Percentiles rank a stretch among this genome's conserved stretches.
These are phyloP conservation scores for Drosophila ezoana DNA, from an alignment of 2,888 invertebrate species.

Conservation along the genomic window DNA sequence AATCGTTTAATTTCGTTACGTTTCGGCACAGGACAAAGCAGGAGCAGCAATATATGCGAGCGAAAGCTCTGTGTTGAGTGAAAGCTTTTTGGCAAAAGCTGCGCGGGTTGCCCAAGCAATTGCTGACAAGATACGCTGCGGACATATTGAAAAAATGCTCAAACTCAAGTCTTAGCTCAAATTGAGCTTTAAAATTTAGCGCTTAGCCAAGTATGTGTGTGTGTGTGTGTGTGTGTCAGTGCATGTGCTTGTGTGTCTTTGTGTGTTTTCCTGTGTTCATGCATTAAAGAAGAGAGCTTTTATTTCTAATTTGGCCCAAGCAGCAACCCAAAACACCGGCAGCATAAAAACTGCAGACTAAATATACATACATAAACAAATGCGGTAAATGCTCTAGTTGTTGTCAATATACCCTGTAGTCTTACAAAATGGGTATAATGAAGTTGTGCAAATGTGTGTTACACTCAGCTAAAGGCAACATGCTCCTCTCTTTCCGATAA, in stretches of 20 bases:
- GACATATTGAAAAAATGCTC: constrained; percentile 1
- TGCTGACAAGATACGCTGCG: neutral
- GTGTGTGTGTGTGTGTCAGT: constrained; percentile 1
- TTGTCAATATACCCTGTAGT: constrained; percentile 7
- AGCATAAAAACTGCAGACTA: constrained; percentile 56
- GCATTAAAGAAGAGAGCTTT: constrained; percentile 63
- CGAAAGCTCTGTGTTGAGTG: constrained; percentile 49
- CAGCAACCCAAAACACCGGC: constrained; percentile 59
- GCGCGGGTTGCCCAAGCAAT: constrained; percentile 42
- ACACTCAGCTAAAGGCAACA: too few relatives aligned
- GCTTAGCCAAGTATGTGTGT: neutral
- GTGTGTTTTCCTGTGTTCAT: constrained; percentile 50
- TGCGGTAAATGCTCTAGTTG: constrained; percentile 24
- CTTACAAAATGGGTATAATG: neutral
- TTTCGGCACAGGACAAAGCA: constrained; percentile 55
- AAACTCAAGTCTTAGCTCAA: constrained; percentile 15
- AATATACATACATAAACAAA: constrained; percentile 19
- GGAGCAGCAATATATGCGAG: constrained; percentile 38
- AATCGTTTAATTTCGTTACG: constrained; percentile 32
- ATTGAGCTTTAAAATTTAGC: constrained; percentile 22
- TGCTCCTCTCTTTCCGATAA: too few relatives aligned
- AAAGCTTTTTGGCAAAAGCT: constrained; percentile 55
- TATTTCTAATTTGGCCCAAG: constrained; percentile 70
- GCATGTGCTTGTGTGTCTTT: neutral
- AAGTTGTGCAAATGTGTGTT: too few relatives aligned